These are phyloP conservation scores for Smittia aterrima DNA, from an alignment of 2,888 invertebrate genomes.

Conservation along the genomic window DNA sequence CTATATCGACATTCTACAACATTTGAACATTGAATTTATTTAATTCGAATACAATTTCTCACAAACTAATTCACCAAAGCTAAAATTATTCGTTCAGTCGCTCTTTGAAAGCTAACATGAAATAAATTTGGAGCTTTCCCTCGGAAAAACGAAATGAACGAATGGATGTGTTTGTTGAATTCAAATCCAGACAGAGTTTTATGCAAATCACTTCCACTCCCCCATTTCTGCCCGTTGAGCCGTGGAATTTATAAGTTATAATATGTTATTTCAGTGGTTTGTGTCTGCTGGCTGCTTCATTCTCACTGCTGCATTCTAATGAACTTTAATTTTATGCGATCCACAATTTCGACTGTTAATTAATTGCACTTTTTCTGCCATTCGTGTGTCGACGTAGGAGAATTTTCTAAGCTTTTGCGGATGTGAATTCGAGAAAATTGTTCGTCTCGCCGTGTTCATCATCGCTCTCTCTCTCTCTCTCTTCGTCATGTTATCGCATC, in stretches of 20 bases:
- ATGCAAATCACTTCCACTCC: not conserved
- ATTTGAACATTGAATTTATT: no score
- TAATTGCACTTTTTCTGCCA: slow-evolving; percentile 19
- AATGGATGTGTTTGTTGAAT: not conserved
- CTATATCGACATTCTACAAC: no score
- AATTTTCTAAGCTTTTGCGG: not conserved
- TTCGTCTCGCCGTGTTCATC: no score
- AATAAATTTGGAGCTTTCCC: no score
- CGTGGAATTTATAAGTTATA: not conserved
- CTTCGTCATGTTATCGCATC: no score
- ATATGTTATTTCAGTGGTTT: not conserved
- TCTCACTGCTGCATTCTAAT: slow-evolving; percentile 7
- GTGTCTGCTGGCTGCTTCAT: not conserved
- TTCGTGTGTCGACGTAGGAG: not conserved
- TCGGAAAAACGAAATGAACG: not conserved
- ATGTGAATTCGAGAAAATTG: not conserved
- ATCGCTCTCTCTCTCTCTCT: no score
- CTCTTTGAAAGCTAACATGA: no score
- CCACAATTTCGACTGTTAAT: slow-evolving; percentile 15
- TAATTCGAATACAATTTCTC: no score
- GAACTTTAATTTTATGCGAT: slow-evolving; percentile 25
- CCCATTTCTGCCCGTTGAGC: not conserved
- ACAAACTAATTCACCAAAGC: no score
- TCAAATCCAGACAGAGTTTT: not conserved
- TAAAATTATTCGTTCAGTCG: no score